Evolutionary conservation across 1,140 invertebrate species (phyloP).

Genomic region (Bombus sylvicola): DNA sequence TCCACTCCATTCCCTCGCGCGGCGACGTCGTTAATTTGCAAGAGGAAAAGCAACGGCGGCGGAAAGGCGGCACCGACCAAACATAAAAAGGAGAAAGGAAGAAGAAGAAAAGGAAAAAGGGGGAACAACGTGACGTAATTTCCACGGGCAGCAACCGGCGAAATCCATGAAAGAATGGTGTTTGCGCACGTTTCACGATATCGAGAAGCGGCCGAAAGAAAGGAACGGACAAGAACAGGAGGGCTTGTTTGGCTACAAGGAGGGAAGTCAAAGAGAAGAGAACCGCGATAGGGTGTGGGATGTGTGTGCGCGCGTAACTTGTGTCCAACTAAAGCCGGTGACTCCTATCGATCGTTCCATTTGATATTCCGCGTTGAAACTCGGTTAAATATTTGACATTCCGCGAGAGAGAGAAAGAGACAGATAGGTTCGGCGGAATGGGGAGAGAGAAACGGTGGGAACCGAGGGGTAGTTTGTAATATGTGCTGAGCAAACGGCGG

Average conservation of each 20-base stretch:
- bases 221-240: conserved; percentile 28
- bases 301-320: conserved; percentile 28
- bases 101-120: background rate
- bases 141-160: conserved; percentile 6
- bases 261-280: conserved; percentile 42
- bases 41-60: background rate
- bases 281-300: background rate
- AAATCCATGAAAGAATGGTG: conserved; percentile 45
- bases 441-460: background rate
- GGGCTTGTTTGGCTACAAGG: conserved; percentile 50
- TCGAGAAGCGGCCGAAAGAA: conserved; percentile 52
- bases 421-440: background rate
- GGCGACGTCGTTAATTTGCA: conserved; percentile 10
- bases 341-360: conserved; percentile 70
- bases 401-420: conserved; percentile 54
- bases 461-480: conserved; percentile 64
- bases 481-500: conserved; percentile 72
- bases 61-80: background rate
- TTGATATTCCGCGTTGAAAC: conserved; percentile 73
- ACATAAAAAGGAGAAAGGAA: background rate
- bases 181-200: conserved; percentile 55
- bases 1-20: conserved; percentile 18
- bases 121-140: background rate
- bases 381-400: conserved; percentile 75
- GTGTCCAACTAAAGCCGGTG: conserved; percentile 58